Conservation (phyloP, 2,888 invertebrate genomes). For the Cryptosula pallasiana region DNA sequence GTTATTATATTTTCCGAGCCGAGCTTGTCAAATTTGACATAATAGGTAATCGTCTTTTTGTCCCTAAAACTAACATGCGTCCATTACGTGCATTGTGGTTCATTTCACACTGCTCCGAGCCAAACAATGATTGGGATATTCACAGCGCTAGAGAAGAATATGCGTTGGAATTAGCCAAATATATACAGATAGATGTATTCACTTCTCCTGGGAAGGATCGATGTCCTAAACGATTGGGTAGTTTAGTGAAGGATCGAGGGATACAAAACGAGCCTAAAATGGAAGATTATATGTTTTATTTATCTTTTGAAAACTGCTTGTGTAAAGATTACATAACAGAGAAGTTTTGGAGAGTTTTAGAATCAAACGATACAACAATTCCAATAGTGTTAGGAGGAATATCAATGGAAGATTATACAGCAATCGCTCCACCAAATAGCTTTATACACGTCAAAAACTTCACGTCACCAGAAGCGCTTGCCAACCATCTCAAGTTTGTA, state of each 20-base stretch:
- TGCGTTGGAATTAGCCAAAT: not conserved
- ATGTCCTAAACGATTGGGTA: not conserved
- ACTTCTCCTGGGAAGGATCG: not conserved
- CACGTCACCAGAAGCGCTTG: not conserved
- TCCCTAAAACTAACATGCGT: not conserved
- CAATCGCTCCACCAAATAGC: not conserved
- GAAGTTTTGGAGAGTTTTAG: not conserved
- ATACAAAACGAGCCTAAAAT: not conserved
- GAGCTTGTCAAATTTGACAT: not conserved
- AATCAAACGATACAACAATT: not conserved
- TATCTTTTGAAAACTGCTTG: not conserved
- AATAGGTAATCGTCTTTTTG: not conserved
- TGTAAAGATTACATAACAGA: not conserved
- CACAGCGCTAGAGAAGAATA: not conserved
- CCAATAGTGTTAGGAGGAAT: not conserved
- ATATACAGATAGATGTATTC: not conserved
- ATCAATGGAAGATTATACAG: not conserved
- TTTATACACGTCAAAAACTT: not conserved
- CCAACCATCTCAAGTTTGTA: not conserved
- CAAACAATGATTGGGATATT: not conserved
- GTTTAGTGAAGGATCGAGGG: not conserved
- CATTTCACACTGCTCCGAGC: not conserved
- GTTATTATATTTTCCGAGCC: not conserved
- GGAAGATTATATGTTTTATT: not conserved
- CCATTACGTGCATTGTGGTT: not conserved